Percentiles rank a stretch among this genome's conserved stretches.
phyloP scores from a whole-genome alignment of 1,140 invertebrate species.

The Pogonomyrmex barbatus region DNA sequence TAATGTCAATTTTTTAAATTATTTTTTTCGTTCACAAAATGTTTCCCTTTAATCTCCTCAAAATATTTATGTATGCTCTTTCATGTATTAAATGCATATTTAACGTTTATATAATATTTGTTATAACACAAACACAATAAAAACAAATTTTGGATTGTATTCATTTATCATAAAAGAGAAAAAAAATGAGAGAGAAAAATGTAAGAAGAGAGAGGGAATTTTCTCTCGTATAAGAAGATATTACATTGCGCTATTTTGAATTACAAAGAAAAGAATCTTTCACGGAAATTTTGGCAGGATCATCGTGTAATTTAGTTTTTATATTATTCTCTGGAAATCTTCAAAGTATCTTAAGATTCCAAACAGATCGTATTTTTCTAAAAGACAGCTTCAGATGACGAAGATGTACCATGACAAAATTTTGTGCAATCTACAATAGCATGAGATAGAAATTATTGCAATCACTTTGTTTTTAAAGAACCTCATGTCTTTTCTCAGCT shows the following conservation, averaged over 20 bases:
- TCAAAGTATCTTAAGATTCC: not conserved
- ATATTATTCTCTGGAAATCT: not conserved
- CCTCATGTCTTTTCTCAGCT: not conserved
- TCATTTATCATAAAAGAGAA: not conserved
- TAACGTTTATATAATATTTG: not conserved
- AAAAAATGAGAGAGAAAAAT: too few relatives aligned
- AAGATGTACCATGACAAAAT: not conserved
- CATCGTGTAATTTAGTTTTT: not conserved
- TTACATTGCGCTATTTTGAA: not conserved
- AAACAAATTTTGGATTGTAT: not conserved
- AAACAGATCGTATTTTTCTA: not conserved
- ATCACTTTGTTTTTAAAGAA: not conserved
- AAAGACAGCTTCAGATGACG: not conserved
- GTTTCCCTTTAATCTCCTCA: not conserved
- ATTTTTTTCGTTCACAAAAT: not conserved
- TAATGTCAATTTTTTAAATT: slow-evolving; percentile 1
- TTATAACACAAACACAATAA: not conserved
- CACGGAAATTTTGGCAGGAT: not conserved
- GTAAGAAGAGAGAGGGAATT: too few relatives aligned
- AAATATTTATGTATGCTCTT: not conserved
- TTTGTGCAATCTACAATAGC: too few relatives aligned
- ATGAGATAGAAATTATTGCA: not conserved
- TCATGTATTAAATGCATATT: not conserved
- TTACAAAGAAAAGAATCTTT: not conserved
- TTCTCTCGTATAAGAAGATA: too few relatives aligned